Percentiles rank a stretch among this genome's conserved stretches.
phyloP scores from a whole-genome alignment of 2,888 invertebrate species.

The Harpalus rubripes region DNA sequence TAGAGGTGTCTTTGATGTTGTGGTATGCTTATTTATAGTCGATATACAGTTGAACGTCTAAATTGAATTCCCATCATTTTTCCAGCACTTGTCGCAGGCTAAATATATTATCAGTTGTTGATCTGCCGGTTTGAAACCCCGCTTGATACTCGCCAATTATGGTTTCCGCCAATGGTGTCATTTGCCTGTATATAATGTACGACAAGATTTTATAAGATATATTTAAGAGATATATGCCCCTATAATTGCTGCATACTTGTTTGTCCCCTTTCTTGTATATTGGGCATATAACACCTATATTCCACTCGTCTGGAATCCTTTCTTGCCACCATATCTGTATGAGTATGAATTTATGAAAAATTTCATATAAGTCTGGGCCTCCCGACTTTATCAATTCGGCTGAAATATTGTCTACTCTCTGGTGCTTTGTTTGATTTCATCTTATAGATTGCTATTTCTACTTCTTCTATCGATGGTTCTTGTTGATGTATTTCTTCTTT shows the following conservation, averaged over 20 bases:
- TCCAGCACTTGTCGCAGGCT: conserved; percentile 8
- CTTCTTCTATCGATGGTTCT: conserved; percentile 21
- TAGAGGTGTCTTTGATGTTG: neutral
- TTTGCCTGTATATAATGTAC: neutral
- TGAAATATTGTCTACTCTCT: neutral
- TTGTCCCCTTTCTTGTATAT: conserved; percentile 11
- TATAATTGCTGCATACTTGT: neutral
- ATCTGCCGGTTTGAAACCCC: neutral
- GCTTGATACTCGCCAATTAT: conserved; percentile 8
- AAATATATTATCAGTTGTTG: conserved; percentile 3
- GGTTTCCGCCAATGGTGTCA: neutral
- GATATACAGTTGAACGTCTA: neutral
- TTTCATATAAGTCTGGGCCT: neutral
- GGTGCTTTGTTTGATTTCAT: conserved; percentile 28
- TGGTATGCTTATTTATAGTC: conserved; percentile 7
- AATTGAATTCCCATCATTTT: conserved; percentile 3
- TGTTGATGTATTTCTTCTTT: neutral
- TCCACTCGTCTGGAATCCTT: conserved; percentile 14
- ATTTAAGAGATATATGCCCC: neutral
- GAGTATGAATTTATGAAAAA: neutral
- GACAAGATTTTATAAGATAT: conserved; percentile 6
- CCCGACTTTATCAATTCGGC: neutral
- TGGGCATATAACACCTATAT: conserved; percentile 11
- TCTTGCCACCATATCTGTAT: conserved; percentile 8
- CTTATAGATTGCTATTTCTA: neutral